phyloP scores from a whole-genome alignment of 2,797 vertebrate genomes.

The Saxicola maurus region DNA sequence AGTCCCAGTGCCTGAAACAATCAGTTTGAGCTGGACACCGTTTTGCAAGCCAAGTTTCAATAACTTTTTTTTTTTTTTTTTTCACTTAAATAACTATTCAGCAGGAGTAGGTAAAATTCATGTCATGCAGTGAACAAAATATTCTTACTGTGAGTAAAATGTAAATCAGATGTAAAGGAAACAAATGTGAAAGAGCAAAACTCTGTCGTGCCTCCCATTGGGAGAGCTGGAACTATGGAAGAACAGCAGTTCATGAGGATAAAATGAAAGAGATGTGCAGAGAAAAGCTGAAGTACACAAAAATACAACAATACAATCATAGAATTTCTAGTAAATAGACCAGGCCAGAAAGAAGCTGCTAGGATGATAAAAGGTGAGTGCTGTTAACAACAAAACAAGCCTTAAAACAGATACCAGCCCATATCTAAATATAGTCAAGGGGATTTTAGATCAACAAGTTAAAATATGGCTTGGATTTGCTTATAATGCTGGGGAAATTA shows the following conservation, averaged over 20 bases:
- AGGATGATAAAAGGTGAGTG: not conserved
- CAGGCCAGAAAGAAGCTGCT: not conserved
- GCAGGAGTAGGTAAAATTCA: not conserved
- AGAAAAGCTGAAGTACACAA: not conserved
- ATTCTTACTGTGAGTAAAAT: not conserved
- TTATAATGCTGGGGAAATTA: constrained; percentile 1
- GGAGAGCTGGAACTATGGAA: not conserved
- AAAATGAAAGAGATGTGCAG: not conserved
- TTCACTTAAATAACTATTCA: not conserved
- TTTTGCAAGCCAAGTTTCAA: not conserved
- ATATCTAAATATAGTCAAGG: not conserved
- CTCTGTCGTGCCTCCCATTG: not conserved
- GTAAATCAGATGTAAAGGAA: constrained; percentile 17
- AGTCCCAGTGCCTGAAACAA: not conserved
- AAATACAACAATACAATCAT: not conserved
- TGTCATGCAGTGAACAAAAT: not conserved
- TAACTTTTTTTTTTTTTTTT: not conserved
- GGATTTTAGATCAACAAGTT: constrained; percentile 4
- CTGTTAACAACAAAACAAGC: not conserved
- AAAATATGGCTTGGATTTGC: not conserved
- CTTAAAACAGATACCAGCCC: not conserved
- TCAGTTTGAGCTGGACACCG: not conserved
- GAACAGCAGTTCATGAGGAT: not conserved
- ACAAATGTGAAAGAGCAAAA: constrained; percentile 10
- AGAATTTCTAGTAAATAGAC: not conserved